phyloP scores from a whole-genome alignment of 2,888 invertebrate genomes.

The Monoplex corrugatus region DNA sequence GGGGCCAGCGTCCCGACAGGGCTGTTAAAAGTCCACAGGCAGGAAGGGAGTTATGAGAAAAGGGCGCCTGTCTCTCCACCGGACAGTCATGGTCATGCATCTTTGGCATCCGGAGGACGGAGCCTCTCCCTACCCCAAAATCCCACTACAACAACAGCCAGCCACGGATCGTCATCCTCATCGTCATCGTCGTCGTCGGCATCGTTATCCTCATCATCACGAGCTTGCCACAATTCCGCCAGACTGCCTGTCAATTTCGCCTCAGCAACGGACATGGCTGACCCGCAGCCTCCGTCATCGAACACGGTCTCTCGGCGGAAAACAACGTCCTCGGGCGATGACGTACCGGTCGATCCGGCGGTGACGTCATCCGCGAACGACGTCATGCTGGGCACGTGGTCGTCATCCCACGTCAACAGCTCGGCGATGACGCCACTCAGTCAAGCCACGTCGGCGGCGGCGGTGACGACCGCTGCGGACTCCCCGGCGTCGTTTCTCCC shows the following conservation, averaged over 20 bases:
- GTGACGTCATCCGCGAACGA: slow-evolving; percentile 24
- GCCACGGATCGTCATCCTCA: too few species aligned
- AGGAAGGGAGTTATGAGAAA: slow-evolving; percentile 17
- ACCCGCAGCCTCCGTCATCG: not conserved
- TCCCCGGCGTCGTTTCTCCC: not conserved
- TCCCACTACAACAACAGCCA: too few species aligned
- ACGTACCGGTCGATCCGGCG: not conserved
- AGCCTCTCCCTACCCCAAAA: not conserved
- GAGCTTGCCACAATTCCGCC: not conserved
- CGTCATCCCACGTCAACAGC: not conserved
- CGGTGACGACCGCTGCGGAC: not conserved
- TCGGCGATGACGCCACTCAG: not conserved
- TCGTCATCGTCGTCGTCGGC: too few species aligned
- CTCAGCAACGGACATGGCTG: not conserved
- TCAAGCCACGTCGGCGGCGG: not conserved
- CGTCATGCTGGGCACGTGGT: not conserved
- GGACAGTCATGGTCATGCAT: not conserved
- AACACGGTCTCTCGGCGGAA: slow-evolving; percentile 4
- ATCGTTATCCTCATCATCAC: too few species aligned
- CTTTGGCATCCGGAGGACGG: not conserved
- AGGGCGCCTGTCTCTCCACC: not conserved
- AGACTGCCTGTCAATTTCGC: not conserved
- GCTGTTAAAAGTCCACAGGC: not conserved
- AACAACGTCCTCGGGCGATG: not conserved
- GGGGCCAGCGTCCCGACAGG: not conserved